Conservation (phyloP, 2,113 vertebrate species). For the Muntiacus reevesi region DNA sequence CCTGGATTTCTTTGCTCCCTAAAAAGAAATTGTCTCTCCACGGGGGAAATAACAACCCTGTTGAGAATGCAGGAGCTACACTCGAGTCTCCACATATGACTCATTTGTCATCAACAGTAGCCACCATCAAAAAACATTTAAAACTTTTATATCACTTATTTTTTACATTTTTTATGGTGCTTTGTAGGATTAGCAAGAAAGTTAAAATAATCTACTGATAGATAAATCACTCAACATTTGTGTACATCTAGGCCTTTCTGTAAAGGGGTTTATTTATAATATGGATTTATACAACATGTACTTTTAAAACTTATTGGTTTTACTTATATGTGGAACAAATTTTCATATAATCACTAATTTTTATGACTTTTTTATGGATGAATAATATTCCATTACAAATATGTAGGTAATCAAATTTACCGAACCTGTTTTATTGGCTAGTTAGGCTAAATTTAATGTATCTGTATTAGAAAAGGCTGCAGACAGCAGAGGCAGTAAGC, state of each 20-base stretch:
- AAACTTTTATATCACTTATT: neutral
- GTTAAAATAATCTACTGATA: neutral
- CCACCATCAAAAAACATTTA: neutral
- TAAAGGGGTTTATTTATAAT: neutral
- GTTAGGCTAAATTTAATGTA: neutral
- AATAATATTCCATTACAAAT: neutral
- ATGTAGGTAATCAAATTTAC: neutral
- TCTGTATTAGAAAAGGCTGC: neutral
- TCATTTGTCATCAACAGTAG: neutral
- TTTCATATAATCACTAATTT: neutral
- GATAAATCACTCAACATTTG: neutral
- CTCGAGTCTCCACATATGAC: neutral
- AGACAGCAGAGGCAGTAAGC: neutral
- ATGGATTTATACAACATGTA: neutral
- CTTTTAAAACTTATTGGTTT: neutral
- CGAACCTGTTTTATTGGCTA: neutral
- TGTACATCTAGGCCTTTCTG: neutral
- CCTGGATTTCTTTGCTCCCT: neutral
- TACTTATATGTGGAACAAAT: neutral
- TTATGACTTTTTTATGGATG: neutral
- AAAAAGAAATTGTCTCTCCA: neutral
- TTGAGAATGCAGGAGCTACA: accelerated
- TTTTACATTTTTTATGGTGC: neutral
- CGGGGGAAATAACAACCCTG: accelerated
- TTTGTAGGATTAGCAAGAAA: neutral